Evolutionary conservation across 2,113 vertebrate genomes (phyloP), one percentile per base, ranked within the genome.

Genomic region (Lonchura striata): DNA sequence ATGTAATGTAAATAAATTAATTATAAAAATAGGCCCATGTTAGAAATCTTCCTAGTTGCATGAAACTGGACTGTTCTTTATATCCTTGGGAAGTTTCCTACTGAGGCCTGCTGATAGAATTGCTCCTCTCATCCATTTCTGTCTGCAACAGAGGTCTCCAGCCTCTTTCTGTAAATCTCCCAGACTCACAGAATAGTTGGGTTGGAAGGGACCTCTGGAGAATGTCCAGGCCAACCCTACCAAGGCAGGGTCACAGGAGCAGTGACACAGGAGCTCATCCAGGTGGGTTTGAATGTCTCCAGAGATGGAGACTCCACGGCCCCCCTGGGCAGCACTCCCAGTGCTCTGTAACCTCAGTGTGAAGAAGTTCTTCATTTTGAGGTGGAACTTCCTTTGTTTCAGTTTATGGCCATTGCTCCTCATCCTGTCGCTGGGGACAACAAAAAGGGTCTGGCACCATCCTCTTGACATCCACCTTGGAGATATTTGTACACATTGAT

Each of bases 351-450:
- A 8, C 6, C 31, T 19, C 42, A 22, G 4, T 15, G 66, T 10
- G 10, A 66, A 28, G 19, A 66, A 28, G 19, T 17, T 46, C 52
- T 14, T 39, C 33, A 66, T 28, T 3, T 50, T 8, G 27, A 52
- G 27, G 13, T 39, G 33, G 2, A 66, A 60, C 3, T 52, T 10
- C 12, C 1, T n/a, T 1, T 52, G 9, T 25, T 59, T 30, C 4
- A 53, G 30, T 56, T 63, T 35, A 18, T 27, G 30, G 10, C 25
- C 50, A 42, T 3, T 64, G 42, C 31, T 56, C 50, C 42, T 56
- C 0, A 0, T 42, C 8, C 49, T 31, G 25, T 27, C 57, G 2
- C 31, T 37, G 50, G 14, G 31, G 42, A 72, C 31, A 31, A 64
- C 57, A 7, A 8, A 12, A 44, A 42, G 13, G 2, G 6, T 22